Evolutionary conservation across 2,113 vertebrate species (phyloP).

Genomic region (Tympanuchus pallidicinctus): DNA sequence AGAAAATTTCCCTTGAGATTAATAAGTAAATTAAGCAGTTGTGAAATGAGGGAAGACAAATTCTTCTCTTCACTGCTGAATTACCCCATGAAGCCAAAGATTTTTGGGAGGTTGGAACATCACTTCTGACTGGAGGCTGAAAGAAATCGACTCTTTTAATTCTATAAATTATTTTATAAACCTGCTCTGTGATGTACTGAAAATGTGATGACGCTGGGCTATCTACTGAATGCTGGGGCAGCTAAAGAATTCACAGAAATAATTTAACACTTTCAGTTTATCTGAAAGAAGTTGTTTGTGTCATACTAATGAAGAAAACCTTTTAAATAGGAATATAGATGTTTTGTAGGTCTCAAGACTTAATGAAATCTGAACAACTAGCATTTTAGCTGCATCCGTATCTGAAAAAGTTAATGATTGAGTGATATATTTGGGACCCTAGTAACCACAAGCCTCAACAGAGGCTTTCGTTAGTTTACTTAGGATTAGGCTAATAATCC

Average conservation of each 20-base stretch:
- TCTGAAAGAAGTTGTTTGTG: neutral
- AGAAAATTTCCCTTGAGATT: neutral
- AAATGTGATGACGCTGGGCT: neutral
- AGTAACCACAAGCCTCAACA: slow-evolving; percentile 13
- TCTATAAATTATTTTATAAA: neutral
- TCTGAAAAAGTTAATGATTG: neutral
- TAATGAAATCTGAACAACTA: neutral
- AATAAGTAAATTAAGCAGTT: neutral
- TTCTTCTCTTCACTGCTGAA: neutral
- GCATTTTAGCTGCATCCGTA: neutral
- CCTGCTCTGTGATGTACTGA: neutral
- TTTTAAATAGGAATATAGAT: neutral
- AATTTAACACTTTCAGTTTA: neutral
- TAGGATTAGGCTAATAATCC: slow-evolving; percentile 63
- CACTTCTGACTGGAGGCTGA: neutral
- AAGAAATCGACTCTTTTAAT: neutral
- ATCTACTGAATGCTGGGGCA: neutral
- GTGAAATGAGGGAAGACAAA: neutral
- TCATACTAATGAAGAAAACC: neutral
- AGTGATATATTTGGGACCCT: neutral
- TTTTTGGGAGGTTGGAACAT: neutral
- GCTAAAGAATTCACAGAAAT: neutral
- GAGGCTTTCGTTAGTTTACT: slow-evolving; percentile 65
- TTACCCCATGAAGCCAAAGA: neutral
- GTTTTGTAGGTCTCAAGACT: neutral